Percentiles rank a stretch among this genome's conserved stretches.
Conservation (phyloP, 2,888 invertebrate species). For the Uropetala carovei region DNA sequence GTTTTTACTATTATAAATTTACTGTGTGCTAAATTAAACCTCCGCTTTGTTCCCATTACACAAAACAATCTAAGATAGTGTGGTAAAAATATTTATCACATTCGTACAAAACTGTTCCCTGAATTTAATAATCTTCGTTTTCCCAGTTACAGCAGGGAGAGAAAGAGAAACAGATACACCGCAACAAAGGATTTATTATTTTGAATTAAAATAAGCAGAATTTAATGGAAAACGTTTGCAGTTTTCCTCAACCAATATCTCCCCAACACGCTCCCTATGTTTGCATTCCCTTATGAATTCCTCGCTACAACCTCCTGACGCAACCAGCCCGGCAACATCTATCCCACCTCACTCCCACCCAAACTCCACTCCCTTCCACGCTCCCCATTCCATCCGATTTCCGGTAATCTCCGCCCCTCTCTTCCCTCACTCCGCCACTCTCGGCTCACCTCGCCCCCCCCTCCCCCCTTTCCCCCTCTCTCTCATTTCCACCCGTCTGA, state of each 20-base stretch:
- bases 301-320: conserved; percentile 35
- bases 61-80: too few relatives aligned
- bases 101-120: background rate
- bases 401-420: conserved; percentile 52
- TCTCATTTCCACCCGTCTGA: background rate
- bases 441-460: background rate
- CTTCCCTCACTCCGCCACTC: conserved; percentile 14
- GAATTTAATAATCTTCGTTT: background rate
- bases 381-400: conserved; percentile 38
- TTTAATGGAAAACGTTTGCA: conserved; percentile 64
- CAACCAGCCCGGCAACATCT: background rate
- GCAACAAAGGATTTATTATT: conserved; percentile 62
- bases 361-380: too few relatives aligned
- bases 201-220: conserved; percentile 63
- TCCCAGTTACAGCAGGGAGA: background rate
- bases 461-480: background rate
- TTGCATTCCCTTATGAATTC: conserved; percentile 63
- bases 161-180: conserved; percentile 18
- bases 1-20: too few relatives aligned
- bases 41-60: too few relatives aligned
- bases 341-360: background rate
- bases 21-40: too few relatives aligned
- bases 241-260: conserved; percentile 57
- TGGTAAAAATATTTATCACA: background rate
- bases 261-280: conserved; percentile 54